Evolutionary conservation across 2,888 invertebrate genomes (phyloP), one percentile per base, ranked within the genome.

Genomic region (Dromius quadrimaculatus): DNA sequence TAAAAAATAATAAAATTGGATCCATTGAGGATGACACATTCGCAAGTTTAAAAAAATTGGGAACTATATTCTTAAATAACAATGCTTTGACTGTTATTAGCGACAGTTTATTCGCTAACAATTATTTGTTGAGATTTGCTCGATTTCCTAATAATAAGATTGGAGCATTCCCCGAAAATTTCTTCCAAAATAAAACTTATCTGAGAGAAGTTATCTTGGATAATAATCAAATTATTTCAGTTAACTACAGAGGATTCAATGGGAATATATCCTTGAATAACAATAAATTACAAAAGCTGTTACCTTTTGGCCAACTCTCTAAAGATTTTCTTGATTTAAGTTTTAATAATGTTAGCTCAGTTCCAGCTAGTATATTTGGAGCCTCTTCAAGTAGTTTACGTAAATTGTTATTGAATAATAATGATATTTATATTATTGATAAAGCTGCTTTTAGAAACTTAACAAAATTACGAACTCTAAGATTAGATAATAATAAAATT

Each of bases 61-160:
- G 64, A 2, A 50, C 50, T n/a, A 3, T 64, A 9, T 64, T 64
- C 50, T n/a, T 64, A 64, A 47, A 32, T 20, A 17, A 64, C 22
- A 64, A 64, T 50, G 32, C 34, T n/a, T 50, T 64, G 36, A 11
- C 34, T 9, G 1, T 17, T 11, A 50, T 64, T 8, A 34, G 34
- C 34, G 34, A 47, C 11, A 34, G 50, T 9, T 19, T 47, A 5
- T 50, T 64, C 11, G 19, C 8, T 11, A 19, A 47, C 34, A 64
- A 64, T 64, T 1, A 11, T 6, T 13, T n/a, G 17, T 64, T 64
- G 22, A 32, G 34, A 64, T 19, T 64, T 11, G 9, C 20, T n/a
- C 50, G 64, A 50, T 22, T 64, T 6, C 50, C 47, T 11, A 34
- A 64, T 1, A 64, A 64, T 34, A 47, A 47, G n/a, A 47, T 64